phyloP scores from a whole-genome alignment of 2,113 vertebrate genomes.

The Ctenomys sociabilis region DNA sequence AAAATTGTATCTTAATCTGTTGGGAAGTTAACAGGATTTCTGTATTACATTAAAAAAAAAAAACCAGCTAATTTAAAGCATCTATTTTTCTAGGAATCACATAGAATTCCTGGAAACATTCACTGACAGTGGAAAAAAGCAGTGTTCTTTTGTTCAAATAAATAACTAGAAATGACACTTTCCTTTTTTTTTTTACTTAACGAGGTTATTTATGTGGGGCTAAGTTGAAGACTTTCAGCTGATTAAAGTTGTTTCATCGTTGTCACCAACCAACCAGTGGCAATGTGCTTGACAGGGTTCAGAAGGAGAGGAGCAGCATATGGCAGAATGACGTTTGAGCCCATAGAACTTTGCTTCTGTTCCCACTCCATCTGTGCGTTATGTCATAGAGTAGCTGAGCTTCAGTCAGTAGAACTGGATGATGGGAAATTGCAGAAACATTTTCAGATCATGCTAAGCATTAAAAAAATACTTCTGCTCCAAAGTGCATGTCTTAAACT shows the following conservation, averaged over 20 bases:
- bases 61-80: slow-evolving; percentile 1
- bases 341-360: background rate
- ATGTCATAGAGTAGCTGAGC: slow-evolving; percentile 23
- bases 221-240: background rate
- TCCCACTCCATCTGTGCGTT: slow-evolving; percentile 32
- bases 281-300: background rate
- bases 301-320: background rate
- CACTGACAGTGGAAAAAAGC: slow-evolving; percentile 1
- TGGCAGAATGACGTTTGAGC: slow-evolving; percentile 24
- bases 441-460: slow-evolving; percentile 3
- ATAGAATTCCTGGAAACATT: slow-evolving; percentile 57
- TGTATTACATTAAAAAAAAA: background rate
- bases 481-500: background rate
- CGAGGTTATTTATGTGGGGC: background rate
- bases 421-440: slow-evolving; percentile 29
- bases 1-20: slow-evolving; percentile 45
- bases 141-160: background rate
- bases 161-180: background rate
- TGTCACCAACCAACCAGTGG: slow-evolving; percentile 22
- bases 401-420: background rate
- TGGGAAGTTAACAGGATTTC: background rate
- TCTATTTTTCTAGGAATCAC: background rate
- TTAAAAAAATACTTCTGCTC: slow-evolving; percentile 14
- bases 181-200: slow-evolving; percentile 15
- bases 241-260: background rate